A percentile compares a stretch with the other conserved stretches of the same genome.
Evolutionary conservation across 2,888 invertebrate species (phyloP).

Genomic region (Dynastes hyllus): DNA sequence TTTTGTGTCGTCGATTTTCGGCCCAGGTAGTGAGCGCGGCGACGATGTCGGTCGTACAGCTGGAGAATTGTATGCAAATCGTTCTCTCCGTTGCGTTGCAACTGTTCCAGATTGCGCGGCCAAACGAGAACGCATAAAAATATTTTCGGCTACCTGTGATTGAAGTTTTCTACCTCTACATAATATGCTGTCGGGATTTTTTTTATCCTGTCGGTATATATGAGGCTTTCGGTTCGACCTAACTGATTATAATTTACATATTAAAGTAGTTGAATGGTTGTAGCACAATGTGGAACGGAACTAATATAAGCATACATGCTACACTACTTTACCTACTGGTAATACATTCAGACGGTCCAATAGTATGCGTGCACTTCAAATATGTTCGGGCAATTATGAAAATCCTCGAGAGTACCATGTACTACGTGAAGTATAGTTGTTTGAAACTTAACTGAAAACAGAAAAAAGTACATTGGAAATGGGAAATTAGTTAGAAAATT

Average conservation of each 20-base stretch:
- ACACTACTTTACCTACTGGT: background rate
- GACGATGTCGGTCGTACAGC: slow-evolving; percentile 57
- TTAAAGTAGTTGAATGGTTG: slow-evolving; percentile 28
- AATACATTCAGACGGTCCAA: background rate
- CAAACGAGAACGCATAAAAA: slow-evolving; percentile 55
- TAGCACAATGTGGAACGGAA: slow-evolving; percentile 1
- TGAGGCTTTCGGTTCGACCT: slow-evolving; percentile 4
- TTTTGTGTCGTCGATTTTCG: slow-evolving; percentile 59
- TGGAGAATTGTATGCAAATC: slow-evolving; percentile 60
- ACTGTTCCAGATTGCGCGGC: slow-evolving; percentile 63
- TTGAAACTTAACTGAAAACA: background rate
- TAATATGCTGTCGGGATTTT: background rate
- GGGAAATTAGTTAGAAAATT: background rate
- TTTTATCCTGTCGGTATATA: background rate
- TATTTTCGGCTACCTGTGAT: slow-evolving; percentile 44
- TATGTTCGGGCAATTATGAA: slow-evolving; percentile 9
- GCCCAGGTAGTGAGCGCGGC: slow-evolving; percentile 57
- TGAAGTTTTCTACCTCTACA: slow-evolving; percentile 28
- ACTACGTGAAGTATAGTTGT: background rate
- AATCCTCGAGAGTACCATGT: background rate
- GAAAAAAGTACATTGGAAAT: background rate
- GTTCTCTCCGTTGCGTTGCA: slow-evolving; percentile 53
- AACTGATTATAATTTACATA: slow-evolving; percentile 39
- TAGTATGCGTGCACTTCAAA: slow-evolving; percentile 16
- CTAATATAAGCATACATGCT: background rate